Base-by-base conservation (phyloP, 1,140 invertebrate species). In the Drosophila sturtevanti region DNA sequence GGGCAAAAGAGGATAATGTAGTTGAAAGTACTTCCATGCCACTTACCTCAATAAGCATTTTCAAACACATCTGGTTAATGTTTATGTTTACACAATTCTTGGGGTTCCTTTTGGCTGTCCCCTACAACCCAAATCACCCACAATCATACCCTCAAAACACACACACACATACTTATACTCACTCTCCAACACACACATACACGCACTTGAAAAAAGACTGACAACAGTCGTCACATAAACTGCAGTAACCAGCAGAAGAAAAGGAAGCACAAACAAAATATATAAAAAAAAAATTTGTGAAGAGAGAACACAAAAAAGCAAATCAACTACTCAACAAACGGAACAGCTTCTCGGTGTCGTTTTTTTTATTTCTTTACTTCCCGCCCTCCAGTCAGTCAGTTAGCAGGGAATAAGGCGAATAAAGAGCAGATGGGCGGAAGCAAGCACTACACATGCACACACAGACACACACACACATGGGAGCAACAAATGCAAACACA, bases 351-450 rank as follows among this genome's bases (percentile, higher is more conserved):
- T 31, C 5, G 6, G 6, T 6, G 27, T 31, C 22, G 22, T 0
- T 24, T 6, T 41, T 14, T 14, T 14, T 18, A 0, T 14, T 16
- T 9, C 16, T 18, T 11, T 16, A n/a, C 5, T 54, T 52, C 11
- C 11, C 21, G 6, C 12, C n/a, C 51, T 7, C n/a, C 34, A 66
- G 9, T 11, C 41, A 22, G 1, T 35, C 61, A 16, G 27, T 55
- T 14, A 68, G 68, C 72, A 64, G 63, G 68, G 76, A 58, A 72
- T 67, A 61, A 72, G 72, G 72, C 72, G 38, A 61, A 72, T 79
- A 68, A 72, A 72, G 63, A 66, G 78, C 68, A 73, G 41, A 68
- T 72, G 58, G 48, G 65, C 79, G 72, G 63, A 87, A 87, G 80
- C 41, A 14, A 54, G 41, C 52, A 64, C 31, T 54, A 54, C 34